phyloP scores from a whole-genome alignment of 2,888 invertebrate species.

The Hedychridium roseum region DNA sequence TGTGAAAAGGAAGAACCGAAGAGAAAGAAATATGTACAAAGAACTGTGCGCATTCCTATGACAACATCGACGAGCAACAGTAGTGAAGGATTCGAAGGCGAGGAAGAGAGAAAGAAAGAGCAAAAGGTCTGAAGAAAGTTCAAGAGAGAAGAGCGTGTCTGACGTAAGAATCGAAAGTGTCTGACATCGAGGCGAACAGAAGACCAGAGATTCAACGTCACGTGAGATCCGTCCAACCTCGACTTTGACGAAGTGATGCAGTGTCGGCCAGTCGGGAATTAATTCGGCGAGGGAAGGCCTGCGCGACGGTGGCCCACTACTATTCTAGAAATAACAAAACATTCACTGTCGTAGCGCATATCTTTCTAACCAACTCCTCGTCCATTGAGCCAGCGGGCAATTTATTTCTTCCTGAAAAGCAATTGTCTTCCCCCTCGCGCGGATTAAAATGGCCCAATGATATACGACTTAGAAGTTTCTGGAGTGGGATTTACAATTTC shows the following conservation, averaged over 20 bases:
- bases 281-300: slow-evolving; percentile 91
- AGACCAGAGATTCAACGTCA: slow-evolving; percentile 19
- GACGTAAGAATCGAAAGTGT: neutral
- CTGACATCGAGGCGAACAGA: neutral
- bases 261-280: slow-evolving; percentile 96
- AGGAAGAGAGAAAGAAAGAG: neutral
- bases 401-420: neutral
- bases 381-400: no score
- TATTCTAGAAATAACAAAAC: slow-evolving; percentile 57
- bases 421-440: neutral
- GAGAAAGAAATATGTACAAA: no score
- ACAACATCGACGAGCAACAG: no score
- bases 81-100: no score
- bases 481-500: slow-evolving; percentile 6
- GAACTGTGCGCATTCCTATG: no score
- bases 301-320: slow-evolving; percentile 66
- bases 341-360: slow-evolving; percentile 8
- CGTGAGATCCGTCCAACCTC: slow-evolving; percentile 75
- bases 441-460: no score
- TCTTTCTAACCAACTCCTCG: no score
- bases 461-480: no score
- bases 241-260: slow-evolving; percentile 82
- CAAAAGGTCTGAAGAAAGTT: neutral
- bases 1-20: no score
- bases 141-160: neutral